These are phyloP conservation scores for Sebastolobus alascanus DNA, from an alignment of 2,797 vertebrate species.

Conservation along the genomic window DNA sequence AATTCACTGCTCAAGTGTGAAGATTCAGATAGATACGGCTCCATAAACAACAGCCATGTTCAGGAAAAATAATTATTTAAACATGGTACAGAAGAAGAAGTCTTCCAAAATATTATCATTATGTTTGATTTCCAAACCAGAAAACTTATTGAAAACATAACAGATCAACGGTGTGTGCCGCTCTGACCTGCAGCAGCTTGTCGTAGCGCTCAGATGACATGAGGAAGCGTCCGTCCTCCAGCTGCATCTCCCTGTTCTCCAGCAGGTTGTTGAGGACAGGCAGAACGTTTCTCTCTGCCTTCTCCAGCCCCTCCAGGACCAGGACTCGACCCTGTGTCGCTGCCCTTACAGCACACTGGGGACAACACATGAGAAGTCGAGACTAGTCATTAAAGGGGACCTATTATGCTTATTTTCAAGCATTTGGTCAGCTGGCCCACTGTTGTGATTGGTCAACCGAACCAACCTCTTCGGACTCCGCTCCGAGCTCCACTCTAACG, in stretches of 20 bases:
- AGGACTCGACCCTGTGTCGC: slow-evolving; percentile 94
- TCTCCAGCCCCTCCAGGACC: slow-evolving; percentile 96
- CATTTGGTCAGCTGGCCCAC: too few species aligned
- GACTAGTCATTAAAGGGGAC: neutral
- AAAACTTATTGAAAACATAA: neutral
- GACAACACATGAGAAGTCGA: neutral
- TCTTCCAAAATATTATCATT: neutral
- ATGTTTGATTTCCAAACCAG: neutral
- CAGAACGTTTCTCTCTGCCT: slow-evolving; percentile 95
- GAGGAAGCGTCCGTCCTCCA: slow-evolving; percentile 98
- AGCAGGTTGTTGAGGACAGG: slow-evolving; percentile 97
- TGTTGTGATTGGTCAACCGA: too few species aligned
- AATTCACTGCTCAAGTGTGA: slow-evolving; percentile 24
- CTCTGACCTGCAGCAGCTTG: slow-evolving; percentile 92
- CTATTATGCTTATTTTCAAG: too few species aligned
- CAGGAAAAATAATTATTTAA: too few species aligned
- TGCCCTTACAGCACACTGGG: slow-evolving; percentile 95
- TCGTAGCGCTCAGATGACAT: slow-evolving; percentile 95
- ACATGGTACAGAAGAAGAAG: neutral
- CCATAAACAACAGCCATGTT: too few species aligned
- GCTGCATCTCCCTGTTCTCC: slow-evolving; percentile 98
- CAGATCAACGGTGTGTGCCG: neutral
- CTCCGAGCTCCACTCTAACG: too few species aligned
- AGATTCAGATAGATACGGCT: neutral
- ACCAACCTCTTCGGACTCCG: too few species aligned